Evolutionary conservation across 2,888 invertebrate genomes (phyloP).

Genomic region (Lysandra coridon): DNA sequence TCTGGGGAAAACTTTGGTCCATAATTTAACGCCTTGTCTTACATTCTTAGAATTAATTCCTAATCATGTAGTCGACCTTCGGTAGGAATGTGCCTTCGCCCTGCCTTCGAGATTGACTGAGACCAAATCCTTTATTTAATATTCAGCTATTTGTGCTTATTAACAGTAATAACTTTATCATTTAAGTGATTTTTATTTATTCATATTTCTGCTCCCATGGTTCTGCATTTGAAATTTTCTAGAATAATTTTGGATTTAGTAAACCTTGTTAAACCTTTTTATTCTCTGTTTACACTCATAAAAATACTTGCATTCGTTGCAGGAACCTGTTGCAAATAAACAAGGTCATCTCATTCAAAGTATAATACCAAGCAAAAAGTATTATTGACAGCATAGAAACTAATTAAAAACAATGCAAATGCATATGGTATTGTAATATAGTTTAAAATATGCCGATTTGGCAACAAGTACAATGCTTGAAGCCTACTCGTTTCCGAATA

Average conservation of each 20-base stretch:
- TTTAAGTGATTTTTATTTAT: too few species aligned
- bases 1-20: background rate
- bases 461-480: constrained; percentile 15
- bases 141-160: constrained; percentile 5
- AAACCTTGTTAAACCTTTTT: too few species aligned
- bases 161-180: background rate
- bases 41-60: constrained; percentile 26
- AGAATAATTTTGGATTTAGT: too few species aligned
- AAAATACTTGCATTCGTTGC: too few species aligned
- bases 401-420: background rate
- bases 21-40: constrained; percentile 9
- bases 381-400: background rate
- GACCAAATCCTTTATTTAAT: background rate
- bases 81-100: constrained; percentile 14
- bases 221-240: too few species aligned
- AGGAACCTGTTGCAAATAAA: too few species aligned
- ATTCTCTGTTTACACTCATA: too few species aligned
- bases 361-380: background rate
- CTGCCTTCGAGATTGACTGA: background rate
- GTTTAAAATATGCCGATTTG: constrained; percentile 8
- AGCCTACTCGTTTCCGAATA: constrained; percentile 37
- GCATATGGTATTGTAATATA: background rate
- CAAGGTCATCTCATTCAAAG: background rate
- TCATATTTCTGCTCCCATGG: too few species aligned
- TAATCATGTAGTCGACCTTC: constrained; percentile 26